Percentiles rank a stretch among this genome's conserved stretches.
Evolutionary conservation across 2,888 invertebrate species (phyloP).

Genomic region (Sinhomidia bicolor): DNA sequence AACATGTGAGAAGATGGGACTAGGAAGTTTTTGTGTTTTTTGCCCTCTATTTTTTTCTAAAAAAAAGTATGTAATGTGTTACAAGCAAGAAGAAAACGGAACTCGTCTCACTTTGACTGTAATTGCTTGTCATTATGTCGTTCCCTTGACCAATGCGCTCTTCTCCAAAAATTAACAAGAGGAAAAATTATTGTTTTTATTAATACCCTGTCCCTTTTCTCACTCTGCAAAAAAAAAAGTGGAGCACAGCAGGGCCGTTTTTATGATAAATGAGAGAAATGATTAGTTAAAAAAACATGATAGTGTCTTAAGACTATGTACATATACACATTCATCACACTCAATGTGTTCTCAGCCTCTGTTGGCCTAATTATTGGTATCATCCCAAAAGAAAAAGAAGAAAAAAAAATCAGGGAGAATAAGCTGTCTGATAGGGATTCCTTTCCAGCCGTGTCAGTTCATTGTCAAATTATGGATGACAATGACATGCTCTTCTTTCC

Average conservation of each 20-base stretch:
- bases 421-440: too few relatives aligned
- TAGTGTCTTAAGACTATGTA: neutral
- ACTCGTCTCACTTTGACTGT: conserved; percentile 13
- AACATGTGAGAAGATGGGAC: neutral
- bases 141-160: conserved; percentile 13
- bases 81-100: conserved; percentile 7
- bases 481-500: neutral
- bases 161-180: neutral
- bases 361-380: neutral
- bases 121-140: conserved; percentile 64
- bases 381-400: neutral
- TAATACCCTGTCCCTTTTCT: neutral
- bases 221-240: neutral
- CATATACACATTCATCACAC: too few relatives aligned
- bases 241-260: neutral
- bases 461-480: conserved; percentile 32
- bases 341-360: neutral
- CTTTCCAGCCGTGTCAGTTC: conserved; percentile 19
- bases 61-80: neutral
- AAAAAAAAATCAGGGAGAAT: too few relatives aligned
- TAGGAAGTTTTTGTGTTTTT: neutral
- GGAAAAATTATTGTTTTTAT: neutral
- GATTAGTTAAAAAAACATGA: conserved; percentile 65
- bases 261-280: conserved; percentile 58
- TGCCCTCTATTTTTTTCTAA: neutral